Evolutionary conservation across 2,797 vertebrate species (phyloP).

Genomic region (Pangasius mekongensis): DNA sequence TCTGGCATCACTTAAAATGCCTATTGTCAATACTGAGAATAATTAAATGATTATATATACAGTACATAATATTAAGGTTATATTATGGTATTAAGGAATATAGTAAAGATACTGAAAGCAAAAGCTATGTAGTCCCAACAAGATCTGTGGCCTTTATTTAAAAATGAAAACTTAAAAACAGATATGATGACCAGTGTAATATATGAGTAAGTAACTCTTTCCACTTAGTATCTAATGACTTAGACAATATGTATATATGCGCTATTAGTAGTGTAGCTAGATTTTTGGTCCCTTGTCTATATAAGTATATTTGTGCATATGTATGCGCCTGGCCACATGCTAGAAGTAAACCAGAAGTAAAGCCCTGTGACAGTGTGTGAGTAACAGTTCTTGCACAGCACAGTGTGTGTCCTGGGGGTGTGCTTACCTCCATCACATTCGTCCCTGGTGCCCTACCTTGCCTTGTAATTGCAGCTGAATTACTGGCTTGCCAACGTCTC

Average conservation of each 20-base stretch:
- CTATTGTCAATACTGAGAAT: neutral
- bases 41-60: neutral
- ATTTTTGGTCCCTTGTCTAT: neutral
- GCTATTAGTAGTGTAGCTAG: neutral
- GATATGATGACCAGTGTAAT: neutral
- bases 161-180: neutral
- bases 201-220: neutral
- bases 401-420: constrained; percentile 2
- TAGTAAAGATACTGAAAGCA: neutral
- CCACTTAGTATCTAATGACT: neutral
- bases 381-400: constrained; percentile 39
- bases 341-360: constrained; percentile 13
- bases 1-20: neutral
- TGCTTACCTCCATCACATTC: constrained; percentile 62
- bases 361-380: constrained; percentile 26
- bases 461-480: constrained; percentile 88
- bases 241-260: neutral
- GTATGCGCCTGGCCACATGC: constrained; percentile 51
- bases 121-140: neutral
- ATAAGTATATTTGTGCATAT: constrained; percentile 41
- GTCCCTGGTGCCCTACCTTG: constrained; percentile 77
- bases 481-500: constrained; percentile 81
- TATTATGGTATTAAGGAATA: neutral
- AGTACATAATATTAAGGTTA: neutral
- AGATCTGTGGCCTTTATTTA: neutral